phyloP scores from a whole-genome alignment of 1,140 invertebrate species.

The Acyrthosiphon pisum region DNA sequence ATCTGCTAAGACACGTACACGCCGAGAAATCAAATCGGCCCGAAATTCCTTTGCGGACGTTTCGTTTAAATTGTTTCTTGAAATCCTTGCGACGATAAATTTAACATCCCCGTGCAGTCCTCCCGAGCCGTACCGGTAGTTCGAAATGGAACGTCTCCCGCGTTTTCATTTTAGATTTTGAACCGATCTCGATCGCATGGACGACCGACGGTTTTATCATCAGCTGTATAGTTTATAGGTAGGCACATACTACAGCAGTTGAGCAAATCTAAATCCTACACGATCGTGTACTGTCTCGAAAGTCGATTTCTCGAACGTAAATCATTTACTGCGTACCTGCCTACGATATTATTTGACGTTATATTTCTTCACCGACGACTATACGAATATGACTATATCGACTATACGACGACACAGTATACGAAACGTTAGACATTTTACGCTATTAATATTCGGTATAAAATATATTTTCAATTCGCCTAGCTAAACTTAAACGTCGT shows the following conservation, averaged over 20 bases:
- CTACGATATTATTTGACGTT: neutral
- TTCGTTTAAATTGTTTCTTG: constrained; percentile 17
- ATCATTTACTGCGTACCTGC: neutral
- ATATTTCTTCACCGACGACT: neutral
- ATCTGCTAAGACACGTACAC: constrained; percentile 15
- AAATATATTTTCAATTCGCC: neutral
- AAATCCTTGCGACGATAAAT: neutral
- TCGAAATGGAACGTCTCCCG: neutral
- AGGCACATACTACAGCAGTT: no score
- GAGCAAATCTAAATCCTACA: neutral
- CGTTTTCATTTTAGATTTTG: neutral
- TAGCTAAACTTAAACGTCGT: neutral
- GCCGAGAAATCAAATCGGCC: constrained; percentile 44
- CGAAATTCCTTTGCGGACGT: constrained; percentile 18
- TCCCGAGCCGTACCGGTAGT: neutral
- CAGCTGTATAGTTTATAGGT: no score
- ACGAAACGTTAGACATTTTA: neutral
- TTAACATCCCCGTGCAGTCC: neutral
- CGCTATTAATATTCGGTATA: neutral
- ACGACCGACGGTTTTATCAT: neutral
- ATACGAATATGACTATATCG: no score
- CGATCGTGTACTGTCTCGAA: neutral
- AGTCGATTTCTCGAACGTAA: neutral
- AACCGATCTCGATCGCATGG: neutral
- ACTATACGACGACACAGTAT: neutral